These are phyloP conservation scores for Philypnodon macrostomus DNA, from an alignment of 2,797 vertebrate species.

Conservation along the genomic window DNA sequence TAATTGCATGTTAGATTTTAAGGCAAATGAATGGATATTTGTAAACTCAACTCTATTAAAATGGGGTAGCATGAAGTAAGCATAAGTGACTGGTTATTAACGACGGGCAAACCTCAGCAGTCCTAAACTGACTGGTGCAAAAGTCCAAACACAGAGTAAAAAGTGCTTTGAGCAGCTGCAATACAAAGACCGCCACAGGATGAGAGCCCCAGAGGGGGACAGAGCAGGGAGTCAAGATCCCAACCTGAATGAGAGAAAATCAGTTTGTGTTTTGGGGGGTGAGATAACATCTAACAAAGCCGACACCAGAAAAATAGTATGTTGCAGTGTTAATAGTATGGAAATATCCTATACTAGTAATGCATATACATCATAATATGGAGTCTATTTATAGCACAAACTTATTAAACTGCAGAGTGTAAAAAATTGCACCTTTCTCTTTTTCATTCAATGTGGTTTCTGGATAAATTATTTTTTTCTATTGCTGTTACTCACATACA, in stretches of 20 bases:
- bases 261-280: conserved; percentile 52
- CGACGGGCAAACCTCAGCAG: conserved; percentile 83
- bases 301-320: no score
- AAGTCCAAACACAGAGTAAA: conserved; percentile 85
- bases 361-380: no score
- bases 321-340: no score
- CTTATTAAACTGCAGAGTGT: no score
- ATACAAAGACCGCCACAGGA: conserved; percentile 82
- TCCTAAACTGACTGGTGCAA: conserved; percentile 81
- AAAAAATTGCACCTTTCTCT: no score
- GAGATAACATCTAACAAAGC: no score
- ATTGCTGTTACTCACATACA: no score
- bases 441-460: no score
- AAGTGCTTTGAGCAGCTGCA: conserved; percentile 83
- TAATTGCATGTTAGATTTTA: not conserved
- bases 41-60: conserved; percentile 4
- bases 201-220: conserved; percentile 82
- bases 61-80: conserved; percentile 58
- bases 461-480: no score
- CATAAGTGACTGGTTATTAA: conserved; percentile 50
- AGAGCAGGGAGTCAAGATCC: no score
- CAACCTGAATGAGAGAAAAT: conserved; percentile 81
- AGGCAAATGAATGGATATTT: not conserved
- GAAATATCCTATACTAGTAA: no score
- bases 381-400: no score